Conservation (phyloP, 1,140 invertebrate genomes). For the Magallana gigas region DNA sequence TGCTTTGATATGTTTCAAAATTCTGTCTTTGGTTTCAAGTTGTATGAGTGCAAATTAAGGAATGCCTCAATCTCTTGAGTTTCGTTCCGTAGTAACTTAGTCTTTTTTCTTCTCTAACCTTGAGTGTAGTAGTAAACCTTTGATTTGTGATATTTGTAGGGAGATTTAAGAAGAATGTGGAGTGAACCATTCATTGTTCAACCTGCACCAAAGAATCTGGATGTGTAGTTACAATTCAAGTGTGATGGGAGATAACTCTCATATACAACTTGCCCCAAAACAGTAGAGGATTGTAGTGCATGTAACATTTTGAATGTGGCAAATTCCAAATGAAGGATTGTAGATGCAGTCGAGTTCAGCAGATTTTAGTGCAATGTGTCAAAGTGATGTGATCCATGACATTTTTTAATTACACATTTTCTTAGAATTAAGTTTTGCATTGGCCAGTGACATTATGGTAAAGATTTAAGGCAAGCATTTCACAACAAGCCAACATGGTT, state of each 20-base stretch:
- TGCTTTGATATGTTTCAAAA: too few species aligned
- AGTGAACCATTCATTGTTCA: constrained; percentile 91
- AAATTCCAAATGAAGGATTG: background rate
- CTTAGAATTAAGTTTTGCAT: background rate
- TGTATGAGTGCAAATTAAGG: constrained; percentile 15
- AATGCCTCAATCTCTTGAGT: too few species aligned
- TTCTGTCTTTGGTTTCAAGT: background rate
- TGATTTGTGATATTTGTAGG: constrained; percentile 82
- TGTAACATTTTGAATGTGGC: background rate
- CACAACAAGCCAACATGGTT: too few species aligned
- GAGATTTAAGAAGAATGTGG: constrained; percentile 97
- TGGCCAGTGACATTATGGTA: background rate
- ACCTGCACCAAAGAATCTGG: constrained; percentile 71
- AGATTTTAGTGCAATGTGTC: background rate
- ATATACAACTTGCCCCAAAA: background rate
- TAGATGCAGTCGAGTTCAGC: background rate
- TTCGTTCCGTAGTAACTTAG: too few species aligned
- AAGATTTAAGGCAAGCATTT: too few species aligned
- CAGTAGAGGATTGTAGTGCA: background rate
- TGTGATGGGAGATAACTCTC: background rate
- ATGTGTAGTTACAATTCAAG: constrained; percentile 66
- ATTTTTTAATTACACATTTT: background rate
- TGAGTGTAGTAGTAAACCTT: too few species aligned
- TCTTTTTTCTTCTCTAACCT: too few species aligned
- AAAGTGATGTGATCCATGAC: background rate